Evolutionary conservation across 2,888 invertebrate genomes (phyloP).

Genomic region (Ophonus ardosiacus): DNA sequence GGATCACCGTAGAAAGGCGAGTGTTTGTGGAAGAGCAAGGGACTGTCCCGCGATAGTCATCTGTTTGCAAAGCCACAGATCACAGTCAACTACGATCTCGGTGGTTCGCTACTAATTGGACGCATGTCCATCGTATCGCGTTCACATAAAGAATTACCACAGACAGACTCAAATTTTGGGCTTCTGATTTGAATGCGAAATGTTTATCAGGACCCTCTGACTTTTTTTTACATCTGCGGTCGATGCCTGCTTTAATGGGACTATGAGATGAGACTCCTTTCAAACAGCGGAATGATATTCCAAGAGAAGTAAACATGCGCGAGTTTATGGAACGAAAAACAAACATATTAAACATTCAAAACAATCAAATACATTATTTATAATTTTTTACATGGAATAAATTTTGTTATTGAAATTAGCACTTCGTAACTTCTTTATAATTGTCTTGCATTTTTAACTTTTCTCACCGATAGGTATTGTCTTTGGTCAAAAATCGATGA

Average conservation of each 20-base stretch:
- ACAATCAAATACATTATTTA: neutral
- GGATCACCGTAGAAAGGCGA: neutral
- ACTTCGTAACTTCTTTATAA: no score
- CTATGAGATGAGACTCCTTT: neutral
- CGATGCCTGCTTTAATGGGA: conserved; percentile 35
- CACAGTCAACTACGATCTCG: conserved; percentile 56
- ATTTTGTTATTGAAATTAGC: no score
- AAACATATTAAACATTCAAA: neutral
- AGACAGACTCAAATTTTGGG: conserved; percentile 52
- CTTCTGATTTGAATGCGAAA: conserved; percentile 42
- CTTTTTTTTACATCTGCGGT: conserved; percentile 35
- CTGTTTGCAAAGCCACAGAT: conserved; percentile 56
- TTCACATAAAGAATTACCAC: conserved; percentile 50
- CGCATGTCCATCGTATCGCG: conserved; percentile 55
- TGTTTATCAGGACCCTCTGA: conserved; percentile 31
- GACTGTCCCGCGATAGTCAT: conserved; percentile 43
- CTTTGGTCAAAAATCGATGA: no score
- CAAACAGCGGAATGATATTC: conserved; percentile 3
- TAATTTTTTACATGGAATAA: neutral
- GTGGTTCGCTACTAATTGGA: conserved; percentile 61
- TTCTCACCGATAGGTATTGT: no score
- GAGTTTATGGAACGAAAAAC: neutral
- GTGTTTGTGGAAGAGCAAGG: neutral
- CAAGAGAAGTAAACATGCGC: neutral
- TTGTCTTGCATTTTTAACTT: no score